Percentiles rank a stretch among this genome's conserved stretches.
Conservation (phyloP, 2,797 vertebrate species). For the Pangasius larnaudii region DNA sequence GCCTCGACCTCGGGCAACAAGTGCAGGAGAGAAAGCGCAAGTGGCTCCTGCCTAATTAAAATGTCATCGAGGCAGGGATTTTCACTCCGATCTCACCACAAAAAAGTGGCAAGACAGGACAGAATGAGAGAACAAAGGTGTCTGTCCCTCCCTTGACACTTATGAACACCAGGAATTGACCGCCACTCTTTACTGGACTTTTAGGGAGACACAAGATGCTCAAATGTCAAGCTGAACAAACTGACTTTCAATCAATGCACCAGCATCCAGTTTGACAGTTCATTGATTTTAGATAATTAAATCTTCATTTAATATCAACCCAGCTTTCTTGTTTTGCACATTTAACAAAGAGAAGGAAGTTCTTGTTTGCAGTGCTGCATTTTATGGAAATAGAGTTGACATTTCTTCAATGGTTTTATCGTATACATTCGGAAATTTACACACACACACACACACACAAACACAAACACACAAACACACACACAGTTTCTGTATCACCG, state of each 20-base stretch:
- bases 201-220: slow-evolving; percentile 25
- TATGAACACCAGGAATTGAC: slow-evolving; percentile 29
- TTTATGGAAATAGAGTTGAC: neutral
- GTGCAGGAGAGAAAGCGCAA: slow-evolving; percentile 34
- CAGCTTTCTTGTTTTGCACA: neutral
- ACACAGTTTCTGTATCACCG: neutral
- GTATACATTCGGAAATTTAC: neutral
- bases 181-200: slow-evolving; percentile 19
- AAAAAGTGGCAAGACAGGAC: neutral
- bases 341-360: neutral
- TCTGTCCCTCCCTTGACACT: slow-evolving; percentile 16
- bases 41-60: slow-evolving; percentile 56
- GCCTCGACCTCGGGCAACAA: slow-evolving; percentile 51
- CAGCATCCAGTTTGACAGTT: neutral
- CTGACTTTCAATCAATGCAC: neutral
- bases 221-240: slow-evolving; percentile 32
- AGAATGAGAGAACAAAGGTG: slow-evolving; percentile 35
- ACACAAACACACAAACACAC: no score
- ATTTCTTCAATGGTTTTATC: neutral
- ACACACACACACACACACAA: neutral
- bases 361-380: neutral
- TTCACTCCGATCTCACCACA: slow-evolving; percentile 24
- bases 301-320: neutral
- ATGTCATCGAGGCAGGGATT: slow-evolving; percentile 50
- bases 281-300: slow-evolving; percentile 24